A percentile compares a stretch with the other conserved stretches of the same genome.
Evolutionary conservation across 2,797 vertebrate species (phyloP).

Genomic region (Acanthurus tractus): DNA sequence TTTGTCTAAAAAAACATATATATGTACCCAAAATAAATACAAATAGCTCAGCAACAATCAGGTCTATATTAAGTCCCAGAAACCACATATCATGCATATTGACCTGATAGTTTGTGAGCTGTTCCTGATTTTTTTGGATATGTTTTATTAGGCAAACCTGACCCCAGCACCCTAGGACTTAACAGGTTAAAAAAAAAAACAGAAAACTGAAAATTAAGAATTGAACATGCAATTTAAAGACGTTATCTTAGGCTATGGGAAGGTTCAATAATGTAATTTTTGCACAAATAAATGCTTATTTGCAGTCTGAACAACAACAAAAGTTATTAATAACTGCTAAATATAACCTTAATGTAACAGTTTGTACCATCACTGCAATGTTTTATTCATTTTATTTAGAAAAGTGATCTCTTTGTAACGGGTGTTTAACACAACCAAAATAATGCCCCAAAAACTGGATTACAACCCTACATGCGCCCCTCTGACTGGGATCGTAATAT

Average conservation of each 20-base stretch:
- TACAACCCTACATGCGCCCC: slow-evolving; percentile 79
- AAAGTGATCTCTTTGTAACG: slow-evolving; percentile 69
- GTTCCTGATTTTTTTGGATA: too few relatives aligned
- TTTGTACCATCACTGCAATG: not conserved
- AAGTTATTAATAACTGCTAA: not conserved
- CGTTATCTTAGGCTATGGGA: not conserved
- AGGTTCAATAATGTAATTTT: not conserved
- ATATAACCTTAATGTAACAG: not conserved
- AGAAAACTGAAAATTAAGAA: too few relatives aligned
- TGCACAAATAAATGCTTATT: too few relatives aligned
- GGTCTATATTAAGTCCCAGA: too few relatives aligned
- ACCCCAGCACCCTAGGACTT: too few relatives aligned
- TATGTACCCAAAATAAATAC: too few relatives aligned
- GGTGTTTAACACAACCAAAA: slow-evolving; percentile 57
- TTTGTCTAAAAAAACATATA: too few relatives aligned
- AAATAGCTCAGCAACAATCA: too few relatives aligned
- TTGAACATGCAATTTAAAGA: not conserved
- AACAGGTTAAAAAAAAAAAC: too few relatives aligned
- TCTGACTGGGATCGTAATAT: slow-evolving; percentile 84
- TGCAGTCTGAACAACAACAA: not conserved
- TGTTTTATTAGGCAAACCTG: too few relatives aligned
- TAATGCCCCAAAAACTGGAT: slow-evolving; percentile 83
- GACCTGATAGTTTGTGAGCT: too few relatives aligned
- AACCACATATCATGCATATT: too few relatives aligned
- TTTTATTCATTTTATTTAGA: not conserved